Conservation (phyloP, 2,888 invertebrate species). For the Crepidodera aurea region DNA sequence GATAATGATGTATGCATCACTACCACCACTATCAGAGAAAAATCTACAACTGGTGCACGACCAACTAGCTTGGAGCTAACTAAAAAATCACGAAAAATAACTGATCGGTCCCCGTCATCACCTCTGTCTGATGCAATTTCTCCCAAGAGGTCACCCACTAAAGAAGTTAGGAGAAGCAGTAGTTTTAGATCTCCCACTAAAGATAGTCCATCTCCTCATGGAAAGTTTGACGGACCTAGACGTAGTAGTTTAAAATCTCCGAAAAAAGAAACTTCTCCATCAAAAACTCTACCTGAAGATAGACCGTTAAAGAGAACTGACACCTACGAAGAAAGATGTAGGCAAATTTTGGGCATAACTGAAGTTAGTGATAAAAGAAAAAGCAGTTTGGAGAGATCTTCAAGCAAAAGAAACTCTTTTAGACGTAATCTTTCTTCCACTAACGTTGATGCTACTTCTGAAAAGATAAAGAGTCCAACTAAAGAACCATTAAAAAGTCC, state of each 20-base stretch:
- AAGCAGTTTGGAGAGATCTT: slow-evolving; percentile 43
- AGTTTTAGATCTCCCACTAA: slow-evolving; percentile 55
- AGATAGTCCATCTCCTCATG: slow-evolving; percentile 33
- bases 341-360: slow-evolving; percentile 73
- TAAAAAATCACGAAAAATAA: slow-evolving; percentile 49
- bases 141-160: slow-evolving; percentile 42
- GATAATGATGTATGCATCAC: slow-evolving; percentile 49
- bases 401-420: slow-evolving; percentile 37
- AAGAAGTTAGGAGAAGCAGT: slow-evolving; percentile 60
- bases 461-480: not conserved
- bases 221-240: slow-evolving; percentile 52
- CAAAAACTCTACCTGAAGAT: slow-evolving; percentile 61
- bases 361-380: slow-evolving; percentile 54
- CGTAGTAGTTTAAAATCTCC: slow-evolving; percentile 61
- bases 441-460: slow-evolving; percentile 20
- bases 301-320: slow-evolving; percentile 69
- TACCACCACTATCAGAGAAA: slow-evolving; percentile 37
- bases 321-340: slow-evolving; percentile 77
- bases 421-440: slow-evolving; percentile 34
- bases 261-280: slow-evolving; percentile 50
- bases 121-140: slow-evolving; percentile 44
- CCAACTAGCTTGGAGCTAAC: slow-evolving; percentile 49
- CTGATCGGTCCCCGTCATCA: slow-evolving; percentile 54
- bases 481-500: slow-evolving; percentile 6
- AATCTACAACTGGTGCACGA: slow-evolving; percentile 35